Evolutionary conservation across 2,113 vertebrate species (phyloP), one percentile per base, ranked within the genome.

Genomic region (Nyctibius bracteatus): DNA sequence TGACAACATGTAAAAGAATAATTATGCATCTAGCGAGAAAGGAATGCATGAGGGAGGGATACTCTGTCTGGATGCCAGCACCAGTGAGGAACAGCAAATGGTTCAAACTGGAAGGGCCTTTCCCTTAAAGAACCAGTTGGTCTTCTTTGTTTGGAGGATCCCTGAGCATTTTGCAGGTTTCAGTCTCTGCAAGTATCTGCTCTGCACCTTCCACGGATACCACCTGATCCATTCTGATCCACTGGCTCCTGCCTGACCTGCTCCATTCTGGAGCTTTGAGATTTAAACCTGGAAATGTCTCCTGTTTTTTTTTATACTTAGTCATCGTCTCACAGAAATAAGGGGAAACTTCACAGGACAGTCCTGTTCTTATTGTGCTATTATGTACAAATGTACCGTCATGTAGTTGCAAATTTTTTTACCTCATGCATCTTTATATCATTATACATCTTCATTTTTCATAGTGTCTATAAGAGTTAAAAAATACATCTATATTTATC

Each of bases 11-110:
- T 87, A 96, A 96, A 96, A 81, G 61, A 95, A 91, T 82, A 97
- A 97, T 92, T 92, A 96, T 95, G 35, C 85, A 96, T 89, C 94
- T 95, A 96, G 91, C 75, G 81, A 89, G 96, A 97, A 96, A 96
- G 95, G 95, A 97, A 97, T 96, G 94, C 23, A 67, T 23, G 77
- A 97, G 93, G 96, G 95, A 96, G 91, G 91, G 91, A 95, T 91
- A 86, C 84, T 91, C 82, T 96, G 95, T 95, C 86, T 3, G 8
- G 83, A 72, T 85, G 96, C 95, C 96, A 96, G 81, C 78, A 91
- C 73, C 73, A 89, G 81, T 3, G 9, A 97, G 43, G 88, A 96
- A 92, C 47, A 91, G 93, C 94, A 96, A 96, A 92, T 89, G 94
- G 93, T 74, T 91, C 91, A 94, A 94, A 92, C 47, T 84, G 86